phyloP scores from a whole-genome alignment of 2,888 invertebrate species.

The Drosophila meridiana region DNA sequence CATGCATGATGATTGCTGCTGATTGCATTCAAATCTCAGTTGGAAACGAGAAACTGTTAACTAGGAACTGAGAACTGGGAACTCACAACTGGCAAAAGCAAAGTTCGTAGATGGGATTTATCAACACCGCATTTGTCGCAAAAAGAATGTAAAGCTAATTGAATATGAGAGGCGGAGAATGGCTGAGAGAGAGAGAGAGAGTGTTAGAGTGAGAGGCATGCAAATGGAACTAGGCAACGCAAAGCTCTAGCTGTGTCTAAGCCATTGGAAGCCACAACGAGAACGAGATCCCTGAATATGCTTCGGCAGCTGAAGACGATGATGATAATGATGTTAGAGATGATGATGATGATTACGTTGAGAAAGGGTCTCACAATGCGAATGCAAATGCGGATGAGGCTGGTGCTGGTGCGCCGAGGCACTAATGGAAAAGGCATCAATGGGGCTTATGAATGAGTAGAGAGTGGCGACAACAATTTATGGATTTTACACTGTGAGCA shows the following conservation, averaged over 20 bases:
- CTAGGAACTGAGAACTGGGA: constrained; percentile 1
- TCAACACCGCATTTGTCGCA: constrained; percentile 56
- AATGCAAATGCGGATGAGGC: constrained; percentile 16
- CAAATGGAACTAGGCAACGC: constrained; percentile 45
- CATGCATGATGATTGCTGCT: constrained; percentile 68
- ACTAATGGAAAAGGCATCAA: constrained; percentile 79
- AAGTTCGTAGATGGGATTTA: constrained; percentile 29
- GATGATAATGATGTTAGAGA: constrained; percentile 18
- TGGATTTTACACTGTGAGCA: constrained; percentile 56
- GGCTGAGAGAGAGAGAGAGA: not conserved
- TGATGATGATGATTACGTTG: not conserved
- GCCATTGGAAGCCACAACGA: constrained; percentile 38
- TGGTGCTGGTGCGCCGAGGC: constrained; percentile 25
- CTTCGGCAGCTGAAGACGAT: constrained; percentile 15
- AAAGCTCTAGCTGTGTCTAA: constrained; percentile 33
- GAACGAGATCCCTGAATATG: constrained; percentile 26
- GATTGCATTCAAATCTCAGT: constrained; percentile 42
- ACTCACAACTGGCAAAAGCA: constrained; percentile 7
- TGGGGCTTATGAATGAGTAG: constrained; percentile 70
- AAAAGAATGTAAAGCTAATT: constrained; percentile 65
- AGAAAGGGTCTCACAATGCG: constrained; percentile 15
- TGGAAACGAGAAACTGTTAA: constrained; percentile 8
- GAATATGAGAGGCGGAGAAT: constrained; percentile 51
- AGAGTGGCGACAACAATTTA: constrained; percentile 68
- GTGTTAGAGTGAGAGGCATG: constrained; percentile 1